A percentile compares a stretch with the other conserved stretches of the same genome.
Conservation (phyloP, 1,140 invertebrate species). For the Drosophila simulans region DNA sequence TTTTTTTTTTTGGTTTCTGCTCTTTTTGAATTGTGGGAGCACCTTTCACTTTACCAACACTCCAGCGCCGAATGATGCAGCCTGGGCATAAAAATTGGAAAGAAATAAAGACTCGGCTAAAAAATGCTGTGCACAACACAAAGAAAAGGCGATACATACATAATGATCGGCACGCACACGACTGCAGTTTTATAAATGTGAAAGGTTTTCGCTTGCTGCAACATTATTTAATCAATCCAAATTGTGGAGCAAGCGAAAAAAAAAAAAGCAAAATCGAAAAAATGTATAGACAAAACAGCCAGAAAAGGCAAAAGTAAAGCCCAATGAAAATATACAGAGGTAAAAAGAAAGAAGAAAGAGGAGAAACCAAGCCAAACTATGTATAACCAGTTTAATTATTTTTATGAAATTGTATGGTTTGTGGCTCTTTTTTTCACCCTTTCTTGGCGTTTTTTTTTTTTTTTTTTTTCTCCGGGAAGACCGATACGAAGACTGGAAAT, state of each 20-base stretch:
- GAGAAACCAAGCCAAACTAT: constrained; percentile 39
- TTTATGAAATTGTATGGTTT: constrained; percentile 72
- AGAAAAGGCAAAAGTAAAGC: constrained; percentile 26
- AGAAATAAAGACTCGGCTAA: constrained; percentile 75
- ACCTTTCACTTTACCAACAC: constrained; percentile 80
- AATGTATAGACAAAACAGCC: constrained; percentile 58
- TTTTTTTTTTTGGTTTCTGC: constrained; percentile 6
- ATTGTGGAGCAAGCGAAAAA: constrained; percentile 79
- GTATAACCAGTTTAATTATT: constrained; percentile 83
- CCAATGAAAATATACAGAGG: constrained; percentile 24
- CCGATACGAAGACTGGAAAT: constrained; percentile 50
- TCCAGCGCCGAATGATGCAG: constrained; percentile 49
- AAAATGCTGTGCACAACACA: constrained; percentile 81
- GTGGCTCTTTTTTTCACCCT: constrained; percentile 36
- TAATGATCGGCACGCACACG: constrained; percentile 47
- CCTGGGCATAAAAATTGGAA: constrained; percentile 68
- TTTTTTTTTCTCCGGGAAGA: constrained; percentile 13
- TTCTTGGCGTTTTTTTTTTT: constrained; percentile 22
- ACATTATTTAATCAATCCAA: constrained; percentile 83
- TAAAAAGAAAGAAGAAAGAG: constrained; percentile 22
- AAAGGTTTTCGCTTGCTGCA: constrained; percentile 82
- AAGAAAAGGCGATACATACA: constrained; percentile 64
- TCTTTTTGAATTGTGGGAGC: constrained; percentile 79
- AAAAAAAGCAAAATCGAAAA: constrained; percentile 69
- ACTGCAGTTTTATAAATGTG: constrained; percentile 67